Conservation (phyloP, 2,888 invertebrate genomes). For the Acrocyrtus sp. region DNA sequence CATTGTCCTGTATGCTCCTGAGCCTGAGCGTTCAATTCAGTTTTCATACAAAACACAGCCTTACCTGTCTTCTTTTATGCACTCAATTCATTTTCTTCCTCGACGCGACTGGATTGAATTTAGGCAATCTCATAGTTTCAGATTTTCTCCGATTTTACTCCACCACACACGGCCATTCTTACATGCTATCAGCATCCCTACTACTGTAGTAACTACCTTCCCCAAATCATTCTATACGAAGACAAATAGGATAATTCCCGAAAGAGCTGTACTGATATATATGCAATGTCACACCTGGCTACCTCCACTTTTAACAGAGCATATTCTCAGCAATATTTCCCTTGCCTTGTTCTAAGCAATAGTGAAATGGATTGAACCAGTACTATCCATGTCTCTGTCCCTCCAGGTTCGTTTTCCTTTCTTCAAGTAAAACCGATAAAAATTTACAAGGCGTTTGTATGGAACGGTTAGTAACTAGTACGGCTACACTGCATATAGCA, state of each 20-base stretch:
- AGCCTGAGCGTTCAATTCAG: neutral
- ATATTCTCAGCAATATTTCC: neutral
- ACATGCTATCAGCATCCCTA: neutral
- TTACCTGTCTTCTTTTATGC: constrained; percentile 22
- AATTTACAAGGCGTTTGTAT: constrained; percentile 7
- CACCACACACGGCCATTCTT: neutral
- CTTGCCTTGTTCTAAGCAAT: too few species aligned
- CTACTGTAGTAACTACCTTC: neutral
- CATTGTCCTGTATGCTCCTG: too few species aligned
- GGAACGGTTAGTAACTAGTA: constrained; percentile 1
- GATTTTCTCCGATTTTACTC: constrained; percentile 4
- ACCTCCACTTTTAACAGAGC: constrained; percentile 8
- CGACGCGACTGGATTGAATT: constrained; percentile 8
- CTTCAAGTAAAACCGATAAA: constrained; percentile 20
- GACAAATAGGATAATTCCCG: constrained; percentile 23
- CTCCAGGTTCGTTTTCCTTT: constrained; percentile 7
- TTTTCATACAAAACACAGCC: too few species aligned
- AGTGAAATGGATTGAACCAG: too few species aligned
- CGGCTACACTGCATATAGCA: neutral
- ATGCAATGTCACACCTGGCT: constrained; percentile 45
- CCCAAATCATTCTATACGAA: neutral
- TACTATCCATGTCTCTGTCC: too few species aligned
- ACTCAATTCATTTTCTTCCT: neutral
- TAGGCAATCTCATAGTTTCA: constrained; percentile 19
- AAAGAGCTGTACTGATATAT: constrained; percentile 18